These are phyloP conservation scores for Hypsopygia costalis DNA, from an alignment of 2,888 invertebrate species.

Conservation along the genomic window DNA sequence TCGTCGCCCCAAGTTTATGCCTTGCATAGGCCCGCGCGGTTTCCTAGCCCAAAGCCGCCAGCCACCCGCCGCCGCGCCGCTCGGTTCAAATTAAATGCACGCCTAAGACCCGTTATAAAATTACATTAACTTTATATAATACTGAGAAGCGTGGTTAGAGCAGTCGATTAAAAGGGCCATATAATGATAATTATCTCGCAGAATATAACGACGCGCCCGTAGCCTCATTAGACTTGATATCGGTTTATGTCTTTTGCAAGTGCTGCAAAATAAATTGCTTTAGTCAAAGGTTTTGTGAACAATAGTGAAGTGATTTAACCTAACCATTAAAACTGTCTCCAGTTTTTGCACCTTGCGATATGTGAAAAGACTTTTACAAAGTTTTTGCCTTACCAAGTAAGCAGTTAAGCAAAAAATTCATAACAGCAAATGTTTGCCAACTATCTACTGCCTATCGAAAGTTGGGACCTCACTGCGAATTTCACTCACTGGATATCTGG, in stretches of 20 bases:
- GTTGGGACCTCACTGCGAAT: slow-evolving; percentile 29
- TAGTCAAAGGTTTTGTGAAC: slow-evolving; percentile 19
- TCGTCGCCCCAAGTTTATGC: slow-evolving; percentile 10
- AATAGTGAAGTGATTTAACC: slow-evolving; percentile 21
- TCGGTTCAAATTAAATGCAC: slow-evolving; percentile 46
- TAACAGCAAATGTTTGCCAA: slow-evolving; percentile 4
- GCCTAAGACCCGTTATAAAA: slow-evolving; percentile 47
- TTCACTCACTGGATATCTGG: slow-evolving; percentile 35
- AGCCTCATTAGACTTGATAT: slow-evolving; percentile 30
- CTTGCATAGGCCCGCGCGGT: slow-evolving; percentile 10
- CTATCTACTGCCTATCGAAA: slow-evolving; percentile 18
- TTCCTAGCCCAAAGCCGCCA: slow-evolving; percentile 11
- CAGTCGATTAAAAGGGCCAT: slow-evolving; percentile 54
- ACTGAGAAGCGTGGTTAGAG: slow-evolving; percentile 43
- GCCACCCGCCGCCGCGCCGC: slow-evolving; percentile 14
- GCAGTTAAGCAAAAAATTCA: too few species aligned
- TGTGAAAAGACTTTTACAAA: slow-evolving; percentile 4
- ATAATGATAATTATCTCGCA: slow-evolving; percentile 52
- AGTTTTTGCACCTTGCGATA: slow-evolving; percentile 4
- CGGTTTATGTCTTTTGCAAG: slow-evolving; percentile 30
- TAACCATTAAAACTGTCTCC: slow-evolving; percentile 17
- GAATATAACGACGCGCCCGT: slow-evolving; percentile 31
- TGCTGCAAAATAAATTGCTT: slow-evolving; percentile 28
- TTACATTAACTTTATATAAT: slow-evolving; percentile 53
- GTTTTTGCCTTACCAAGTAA: too few species aligned